Evolutionary conservation across 2,888 invertebrate genomes (phyloP).

Genomic region (Nomada flava): DNA sequence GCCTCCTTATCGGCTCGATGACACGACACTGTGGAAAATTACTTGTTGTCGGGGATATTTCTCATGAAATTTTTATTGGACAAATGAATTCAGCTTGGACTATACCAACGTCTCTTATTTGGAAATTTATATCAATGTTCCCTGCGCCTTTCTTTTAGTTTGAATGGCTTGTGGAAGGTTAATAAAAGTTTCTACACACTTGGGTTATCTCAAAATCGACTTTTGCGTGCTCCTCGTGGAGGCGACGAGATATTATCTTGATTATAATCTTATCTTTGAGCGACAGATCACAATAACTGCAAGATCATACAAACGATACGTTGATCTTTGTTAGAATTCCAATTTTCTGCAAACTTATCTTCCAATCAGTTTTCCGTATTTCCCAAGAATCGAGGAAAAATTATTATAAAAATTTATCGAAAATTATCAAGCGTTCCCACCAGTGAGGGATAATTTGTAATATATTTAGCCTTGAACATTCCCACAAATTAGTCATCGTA

Average conservation of each 20-base stretch:
- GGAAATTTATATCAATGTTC: no score
- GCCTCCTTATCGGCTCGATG: constrained; percentile 27
- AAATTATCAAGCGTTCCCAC: no score
- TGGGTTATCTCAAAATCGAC: background rate
- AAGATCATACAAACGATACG: background rate
- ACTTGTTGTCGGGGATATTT: background rate
- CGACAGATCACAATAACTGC: background rate
- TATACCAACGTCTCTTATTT: no score
- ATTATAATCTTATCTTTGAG: constrained; percentile 27
- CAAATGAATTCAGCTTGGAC: no score
- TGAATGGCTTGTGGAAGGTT: background rate
- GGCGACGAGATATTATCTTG: background rate
- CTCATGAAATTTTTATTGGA: background rate
- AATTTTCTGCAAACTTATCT: no score
- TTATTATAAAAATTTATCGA: no score
- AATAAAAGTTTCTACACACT: background rate
- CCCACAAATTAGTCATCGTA: background rate
- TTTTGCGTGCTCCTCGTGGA: no score
- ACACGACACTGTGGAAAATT: constrained; percentile 11
- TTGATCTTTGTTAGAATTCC: no score
- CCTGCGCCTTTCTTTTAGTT: no score
- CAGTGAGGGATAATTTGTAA: no score
- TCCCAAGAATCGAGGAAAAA: no score
- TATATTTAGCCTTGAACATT: background rate
- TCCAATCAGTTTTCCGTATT: no score